Evolutionary conservation across 2,888 invertebrate genomes (phyloP).

Genomic region (Schizaphis graminum): DNA sequence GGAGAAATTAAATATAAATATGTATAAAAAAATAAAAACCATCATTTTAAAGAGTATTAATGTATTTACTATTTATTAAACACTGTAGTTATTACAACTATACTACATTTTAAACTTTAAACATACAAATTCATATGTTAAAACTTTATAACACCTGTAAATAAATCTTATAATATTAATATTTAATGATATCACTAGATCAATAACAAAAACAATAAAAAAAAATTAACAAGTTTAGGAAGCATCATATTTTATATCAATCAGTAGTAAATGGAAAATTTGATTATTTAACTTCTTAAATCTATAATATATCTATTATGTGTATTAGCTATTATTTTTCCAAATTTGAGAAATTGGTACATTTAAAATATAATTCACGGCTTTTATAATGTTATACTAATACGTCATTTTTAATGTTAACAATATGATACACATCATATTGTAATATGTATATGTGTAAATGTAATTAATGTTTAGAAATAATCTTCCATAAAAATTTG

Average conservation of each 20-base stretch:
- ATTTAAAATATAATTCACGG: not conserved
- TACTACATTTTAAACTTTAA: not conserved
- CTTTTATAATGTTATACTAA: too few species aligned
- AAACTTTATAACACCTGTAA: not conserved
- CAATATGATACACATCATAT: not conserved
- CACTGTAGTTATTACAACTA: not conserved
- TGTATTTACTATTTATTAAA: not conserved
- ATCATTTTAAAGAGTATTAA: not conserved
- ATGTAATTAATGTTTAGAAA: not conserved
- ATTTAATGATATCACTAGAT: not conserved
- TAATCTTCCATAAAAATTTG: not conserved
- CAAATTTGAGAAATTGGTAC: not conserved
- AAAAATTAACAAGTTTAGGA: not conserved
- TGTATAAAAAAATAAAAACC: not conserved
- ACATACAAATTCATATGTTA: not conserved
- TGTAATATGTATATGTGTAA: too few species aligned
- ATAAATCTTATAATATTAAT: not conserved
- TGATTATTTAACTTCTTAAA: not conserved
- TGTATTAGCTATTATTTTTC: not conserved
- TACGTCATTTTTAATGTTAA: not conserved
- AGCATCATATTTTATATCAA: not conserved
- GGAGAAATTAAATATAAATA: not conserved
- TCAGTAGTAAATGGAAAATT: not conserved
- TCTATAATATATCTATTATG: not conserved
- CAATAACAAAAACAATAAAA: not conserved